Evolutionary conservation across 2,113 vertebrate genomes (phyloP).

Genomic region (Abramis brama): DNA sequence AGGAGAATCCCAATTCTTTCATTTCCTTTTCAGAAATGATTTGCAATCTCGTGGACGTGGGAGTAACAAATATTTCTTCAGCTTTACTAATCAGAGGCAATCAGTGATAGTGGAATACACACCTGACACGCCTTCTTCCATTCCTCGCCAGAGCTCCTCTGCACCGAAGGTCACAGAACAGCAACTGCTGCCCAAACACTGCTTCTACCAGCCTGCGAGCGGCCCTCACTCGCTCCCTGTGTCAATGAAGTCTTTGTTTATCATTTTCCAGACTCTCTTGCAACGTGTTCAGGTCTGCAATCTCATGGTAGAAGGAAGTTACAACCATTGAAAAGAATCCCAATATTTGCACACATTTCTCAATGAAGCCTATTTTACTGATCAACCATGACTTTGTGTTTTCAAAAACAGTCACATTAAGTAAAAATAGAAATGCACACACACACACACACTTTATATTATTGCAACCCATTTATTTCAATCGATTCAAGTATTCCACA

Average conservation of each 20-base stretch:
- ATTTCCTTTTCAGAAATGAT: neutral
- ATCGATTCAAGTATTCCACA: neutral
- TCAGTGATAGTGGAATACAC: conserved; percentile 2
- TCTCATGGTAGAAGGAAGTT: neutral
- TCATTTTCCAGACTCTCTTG: conserved; percentile 36
- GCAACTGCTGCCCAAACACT: neutral
- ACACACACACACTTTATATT: neutral
- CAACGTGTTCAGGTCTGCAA: conserved; percentile 37
- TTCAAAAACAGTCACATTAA: neutral
- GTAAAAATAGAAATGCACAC: neutral
- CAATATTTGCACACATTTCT: conserved; percentile 2
- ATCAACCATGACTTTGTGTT: neutral
- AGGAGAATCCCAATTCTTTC: neutral
- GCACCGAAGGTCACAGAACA: neutral
- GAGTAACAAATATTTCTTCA: conserved; percentile 13
- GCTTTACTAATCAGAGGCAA: neutral
- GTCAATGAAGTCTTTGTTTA: conserved; percentile 14
- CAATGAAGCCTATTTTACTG: neutral
- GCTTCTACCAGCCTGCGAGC: neutral
- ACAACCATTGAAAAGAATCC: neutral
- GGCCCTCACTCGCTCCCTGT: neutral
- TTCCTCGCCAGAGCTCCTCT: neutral
- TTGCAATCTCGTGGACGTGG: conserved; percentile 11
- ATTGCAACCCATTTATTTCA: neutral
- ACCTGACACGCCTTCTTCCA: neutral